Conservation (phyloP, 2,113 vertebrate species). For the Microtus richardsoni region DNA sequence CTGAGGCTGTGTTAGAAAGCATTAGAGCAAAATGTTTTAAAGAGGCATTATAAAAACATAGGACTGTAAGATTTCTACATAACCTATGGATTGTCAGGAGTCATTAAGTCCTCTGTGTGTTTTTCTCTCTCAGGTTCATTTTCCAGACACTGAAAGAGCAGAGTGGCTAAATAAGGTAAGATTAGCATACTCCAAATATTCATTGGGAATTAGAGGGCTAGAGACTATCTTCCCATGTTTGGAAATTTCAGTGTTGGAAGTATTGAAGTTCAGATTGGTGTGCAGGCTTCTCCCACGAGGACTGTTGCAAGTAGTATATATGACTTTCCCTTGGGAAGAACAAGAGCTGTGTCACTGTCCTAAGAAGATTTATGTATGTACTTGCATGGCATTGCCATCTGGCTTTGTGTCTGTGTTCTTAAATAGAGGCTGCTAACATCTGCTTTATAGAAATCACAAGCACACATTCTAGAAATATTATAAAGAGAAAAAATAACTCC, state of each 20-base stretch:
- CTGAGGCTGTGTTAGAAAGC: not conserved
- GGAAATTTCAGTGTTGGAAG: slow-evolving; percentile 3
- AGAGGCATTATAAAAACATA: not conserved
- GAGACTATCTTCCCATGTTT: slow-evolving; percentile 35
- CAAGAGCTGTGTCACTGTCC: not conserved
- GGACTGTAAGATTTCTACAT: no score
- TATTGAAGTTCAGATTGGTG: not conserved
- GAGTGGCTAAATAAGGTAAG: slow-evolving; percentile 99
- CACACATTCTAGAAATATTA: not conserved
- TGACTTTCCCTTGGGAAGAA: not conserved
- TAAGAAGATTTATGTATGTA: not conserved
- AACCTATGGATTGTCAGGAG: not conserved
- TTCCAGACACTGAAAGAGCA: slow-evolving; percentile 97
- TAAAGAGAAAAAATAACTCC: not conserved
- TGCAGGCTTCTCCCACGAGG: not conserved
- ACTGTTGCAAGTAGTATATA: accelerated
- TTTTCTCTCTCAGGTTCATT: slow-evolving; percentile 92
- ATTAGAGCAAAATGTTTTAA: not conserved
- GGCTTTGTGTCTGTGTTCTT: not conserved
- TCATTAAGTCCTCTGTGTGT: slow-evolving; percentile 36
- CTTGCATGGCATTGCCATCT: not conserved
- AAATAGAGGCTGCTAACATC: not conserved
- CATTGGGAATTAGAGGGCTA: not conserved
- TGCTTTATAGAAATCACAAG: not conserved
- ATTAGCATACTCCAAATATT: not conserved